Evolutionary conservation across 2,113 vertebrate species (phyloP), one percentile per base, ranked within the genome.

Genomic region (Coryphaenoides rupestris): DNA sequence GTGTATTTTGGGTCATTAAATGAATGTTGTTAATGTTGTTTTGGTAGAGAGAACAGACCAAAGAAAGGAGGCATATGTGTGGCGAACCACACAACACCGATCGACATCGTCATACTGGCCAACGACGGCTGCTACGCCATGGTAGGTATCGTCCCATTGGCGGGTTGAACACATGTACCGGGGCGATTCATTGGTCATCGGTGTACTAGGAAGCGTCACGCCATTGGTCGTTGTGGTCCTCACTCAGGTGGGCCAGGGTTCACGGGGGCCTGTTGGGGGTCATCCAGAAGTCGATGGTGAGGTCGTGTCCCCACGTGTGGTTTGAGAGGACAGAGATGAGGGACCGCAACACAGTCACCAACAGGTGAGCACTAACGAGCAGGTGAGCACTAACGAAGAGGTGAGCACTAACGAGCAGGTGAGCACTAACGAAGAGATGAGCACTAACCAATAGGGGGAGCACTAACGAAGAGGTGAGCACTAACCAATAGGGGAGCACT

Each of bases 61-160:
- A 89, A 90, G 86, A 98, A 95, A 70, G 96, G 96, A 77, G 96
- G 96, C 14, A 96, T 98, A 65, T 99, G 96, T 65, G 96, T 99
- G 1, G 96, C 96, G 53, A 98, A 99, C 75, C 96, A 99, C 74
- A 99, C 96, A 0, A 95, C 96, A 2, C 96, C 96, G 0, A 98
- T 99, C 28, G 96, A 99, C 26, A 87, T 96, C 0, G 90, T 98
- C 61, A 98, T 99, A 72, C 81, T 99, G 88, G 92, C 95, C 9
- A 97, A 93, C 1, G 96, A 99, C 68, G 92, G 96, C 69, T 96
- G 96, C 81, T 99, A 99, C 40, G 93, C 96, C 14, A 98, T 99
- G 96, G 96, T 99, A 91, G 85, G 92, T 68, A 9, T 17, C 1
- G 1, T 28, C 1, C 12, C 0, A n/a, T 14, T 50, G 4, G 17